Evolutionary conservation across 1,140 invertebrate species (phyloP).

Genomic region (Andrena cerasifolii): DNA sequence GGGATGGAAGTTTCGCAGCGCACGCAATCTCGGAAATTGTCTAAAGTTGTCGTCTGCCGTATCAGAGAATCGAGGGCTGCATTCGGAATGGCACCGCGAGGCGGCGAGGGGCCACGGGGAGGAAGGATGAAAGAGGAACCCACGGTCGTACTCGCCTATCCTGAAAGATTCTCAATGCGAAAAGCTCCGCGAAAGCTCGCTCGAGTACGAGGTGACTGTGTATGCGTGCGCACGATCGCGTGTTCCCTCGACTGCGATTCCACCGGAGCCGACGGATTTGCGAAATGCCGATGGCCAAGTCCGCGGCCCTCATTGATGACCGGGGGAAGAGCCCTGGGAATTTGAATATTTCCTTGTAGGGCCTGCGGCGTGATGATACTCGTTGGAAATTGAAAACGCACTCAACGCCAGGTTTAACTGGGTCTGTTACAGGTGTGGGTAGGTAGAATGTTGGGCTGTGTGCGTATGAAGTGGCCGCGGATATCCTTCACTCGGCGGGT

Average conservation of each 20-base stretch:
- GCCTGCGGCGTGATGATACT: not conserved
- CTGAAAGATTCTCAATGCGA: constrained; percentile 3
- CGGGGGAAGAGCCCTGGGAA: not conserved
- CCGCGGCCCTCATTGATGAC: not conserved
- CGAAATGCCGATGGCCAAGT: not conserved
- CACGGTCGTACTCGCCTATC: not conserved
- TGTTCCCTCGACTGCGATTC: not conserved
- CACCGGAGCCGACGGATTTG: constrained; percentile 1
- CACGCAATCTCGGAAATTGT: constrained; percentile 64
- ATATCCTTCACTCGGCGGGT: too few species aligned
- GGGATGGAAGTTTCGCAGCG: constrained; percentile 52
- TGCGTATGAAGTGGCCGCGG: too few species aligned
- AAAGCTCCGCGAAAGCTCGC: constrained; percentile 15
- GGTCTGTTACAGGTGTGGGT: too few species aligned
- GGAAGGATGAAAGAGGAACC: constrained; percentile 13
- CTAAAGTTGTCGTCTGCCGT: constrained; percentile 59
- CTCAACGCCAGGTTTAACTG: too few species aligned
- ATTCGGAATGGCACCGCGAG: constrained; percentile 46
- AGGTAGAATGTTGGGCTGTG: too few species aligned
- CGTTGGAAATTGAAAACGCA: not conserved
- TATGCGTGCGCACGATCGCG: constrained; percentile 21
- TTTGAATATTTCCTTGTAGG: not conserved
- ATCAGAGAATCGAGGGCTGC: constrained; percentile 54
- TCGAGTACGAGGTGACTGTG: not conserved
- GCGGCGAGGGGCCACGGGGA: not conserved